Evolutionary conservation across 2,113 vertebrate genomes (phyloP).

Genomic region (Prinia subflava): DNA sequence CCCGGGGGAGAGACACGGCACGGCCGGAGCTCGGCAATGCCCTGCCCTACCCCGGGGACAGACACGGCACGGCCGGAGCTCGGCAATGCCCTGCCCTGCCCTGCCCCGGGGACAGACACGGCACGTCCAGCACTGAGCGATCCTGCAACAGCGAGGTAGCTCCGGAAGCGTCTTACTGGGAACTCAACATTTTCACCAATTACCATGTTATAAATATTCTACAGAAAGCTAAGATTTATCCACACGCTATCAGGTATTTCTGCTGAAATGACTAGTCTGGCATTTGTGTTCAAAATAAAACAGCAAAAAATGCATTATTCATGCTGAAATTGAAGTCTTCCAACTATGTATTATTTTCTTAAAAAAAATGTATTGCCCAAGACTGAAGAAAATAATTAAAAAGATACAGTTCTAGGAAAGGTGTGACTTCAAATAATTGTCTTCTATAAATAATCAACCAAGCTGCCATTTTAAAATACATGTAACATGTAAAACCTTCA

Average conservation of each 20-base stretch:
- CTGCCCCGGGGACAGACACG: background rate
- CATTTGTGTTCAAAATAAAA: background rate
- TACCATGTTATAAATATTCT: background rate
- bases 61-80: background rate
- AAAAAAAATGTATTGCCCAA: background rate
- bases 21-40: background rate
- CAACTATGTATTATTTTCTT: rapidly evolving
- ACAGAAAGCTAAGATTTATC: background rate
- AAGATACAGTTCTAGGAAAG: background rate
- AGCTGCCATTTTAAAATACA: background rate
- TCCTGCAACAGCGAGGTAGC: rapidly evolving
- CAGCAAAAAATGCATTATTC: background rate
- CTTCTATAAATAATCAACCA: background rate
- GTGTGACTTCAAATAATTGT: background rate
- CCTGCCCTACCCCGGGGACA: background rate
- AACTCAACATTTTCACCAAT: background rate
- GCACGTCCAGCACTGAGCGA: background rate
- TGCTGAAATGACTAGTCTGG: background rate
- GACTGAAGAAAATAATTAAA: background rate
- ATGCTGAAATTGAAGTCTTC: background rate
- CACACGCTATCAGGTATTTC: background rate
- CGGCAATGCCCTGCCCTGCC: background rate
- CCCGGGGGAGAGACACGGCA: background rate
- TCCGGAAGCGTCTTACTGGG: background rate
- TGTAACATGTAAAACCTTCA: background rate